Base-by-base conservation (phyloP, 2,888 invertebrate genomes). In the Caenorhabditis sp. region DNA sequence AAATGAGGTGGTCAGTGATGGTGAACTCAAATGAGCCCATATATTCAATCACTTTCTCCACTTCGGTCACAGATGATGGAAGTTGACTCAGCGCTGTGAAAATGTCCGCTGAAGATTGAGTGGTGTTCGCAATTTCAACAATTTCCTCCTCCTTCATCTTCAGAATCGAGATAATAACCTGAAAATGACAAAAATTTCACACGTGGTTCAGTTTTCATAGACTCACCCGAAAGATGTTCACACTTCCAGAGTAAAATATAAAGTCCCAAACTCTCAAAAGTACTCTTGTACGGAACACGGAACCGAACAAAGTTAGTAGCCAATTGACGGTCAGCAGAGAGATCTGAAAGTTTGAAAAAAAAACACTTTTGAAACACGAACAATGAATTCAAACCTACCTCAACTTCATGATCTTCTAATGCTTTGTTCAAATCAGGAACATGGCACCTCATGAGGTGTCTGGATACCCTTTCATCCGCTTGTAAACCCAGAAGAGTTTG, bases 1-100 rank as follows among this genome's bases (percentile, higher is more conserved):
- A 72, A 3, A 88, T 80, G 7, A 85, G 48, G 45, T 87, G 83
- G 20, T 86, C 84, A 5, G 88, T 88, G 24, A 88, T 85, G 4
- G 88, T 85, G 68, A 83, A 88, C 52, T 88, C 88, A 58, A 88
- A 87, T 0, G 88, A 86, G n/a, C 80, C 81, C 76, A 86, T 85
- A 65, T 87, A 83, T 68, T 88, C 88, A 8, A 87, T 78, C 2
- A 88, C 77, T 39, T 80, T 71, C 9, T 87, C 85, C 6, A 83
- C 72, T 27, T 87, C 79, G 7, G 61, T 68, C 7, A 43, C 68
- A 9, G 70, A 45, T 9, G 70, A 32, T 41, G 98, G 98, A 88
- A 97, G 94, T 89, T 96, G 95, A 17, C 96, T 96, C 2, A 99
- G 91, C 2, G 95, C 94, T 90, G 97, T 98, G 90, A 99, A 99